Evolutionary conservation across 2,113 vertebrate species (phyloP), one percentile per base, ranked within the genome.

Genomic region (Hypomesus transpacificus): DNA sequence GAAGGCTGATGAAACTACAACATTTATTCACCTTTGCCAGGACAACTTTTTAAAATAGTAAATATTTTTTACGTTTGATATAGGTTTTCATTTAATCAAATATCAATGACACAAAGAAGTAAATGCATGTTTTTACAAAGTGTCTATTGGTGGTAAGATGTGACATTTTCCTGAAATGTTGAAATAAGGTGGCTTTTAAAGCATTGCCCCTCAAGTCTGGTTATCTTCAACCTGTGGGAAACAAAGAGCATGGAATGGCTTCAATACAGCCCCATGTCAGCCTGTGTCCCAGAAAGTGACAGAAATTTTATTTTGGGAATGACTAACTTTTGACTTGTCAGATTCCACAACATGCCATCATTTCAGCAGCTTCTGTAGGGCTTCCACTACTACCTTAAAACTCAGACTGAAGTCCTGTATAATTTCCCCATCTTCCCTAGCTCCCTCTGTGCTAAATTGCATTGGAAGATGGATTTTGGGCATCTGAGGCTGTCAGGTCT

Each of bases 251-350:
- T 73, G 16, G 60, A 75, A 70, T 75, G 70, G 62, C 74, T 73
- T 83, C 81, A 82, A 80, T 86, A 83, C 78, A 65, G 74, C 69
- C 70, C 73, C 64, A 77, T 86, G 85, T 82, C 88, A 87, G 82
- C 75, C 68, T 77, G 76, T 79, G 84, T 87, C 82, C 20, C 64
- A 76, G 71, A 86, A 86, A 66, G 63, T 70, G 83, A 85, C 87
- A 84, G 76, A 64, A 90, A 85, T 87, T 87, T 87, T 85, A 89
- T 92, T 86, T 90, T 86, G 82, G 68, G 80, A 90, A 87, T 87
- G 88, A 80, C 87, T 88, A 90, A 81, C 83, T 78, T 88, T 89
- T 85, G 82, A 85, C 88, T 91, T 90, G 90, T 89, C 90, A 90
- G 84, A 86, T 90, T 90, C 82, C 72, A 83, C 86, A 90, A 88